Conservation (phyloP, 2,113 vertebrate genomes). For the Ameiurus melas region DNA sequence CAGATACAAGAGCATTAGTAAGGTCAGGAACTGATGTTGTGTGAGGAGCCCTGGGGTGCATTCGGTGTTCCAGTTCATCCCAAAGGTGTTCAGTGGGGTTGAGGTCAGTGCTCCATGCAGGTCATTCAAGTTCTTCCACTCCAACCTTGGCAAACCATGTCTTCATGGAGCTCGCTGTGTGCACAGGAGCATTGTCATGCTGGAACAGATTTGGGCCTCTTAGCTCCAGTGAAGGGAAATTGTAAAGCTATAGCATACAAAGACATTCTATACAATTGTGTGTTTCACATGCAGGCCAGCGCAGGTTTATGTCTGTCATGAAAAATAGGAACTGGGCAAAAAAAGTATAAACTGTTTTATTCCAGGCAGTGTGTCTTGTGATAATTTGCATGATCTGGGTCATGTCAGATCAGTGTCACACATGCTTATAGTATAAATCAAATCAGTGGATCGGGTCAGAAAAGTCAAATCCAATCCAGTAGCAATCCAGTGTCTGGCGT, state of each 20-base stretch:
- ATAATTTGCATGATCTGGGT: neutral
- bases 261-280: neutral
- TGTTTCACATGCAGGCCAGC: neutral
- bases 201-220: neutral
- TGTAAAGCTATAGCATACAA: neutral
- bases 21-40: neutral
- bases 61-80: neutral
- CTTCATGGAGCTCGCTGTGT: neutral
- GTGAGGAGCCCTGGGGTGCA: neutral
- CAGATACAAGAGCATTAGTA: neutral
- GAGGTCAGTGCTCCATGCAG: neutral
- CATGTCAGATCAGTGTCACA: neutral
- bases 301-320: too few species aligned
- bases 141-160: neutral
- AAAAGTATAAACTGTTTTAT: neutral
- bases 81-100: neutral
- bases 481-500: neutral
- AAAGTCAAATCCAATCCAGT: neutral
- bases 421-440: neutral
- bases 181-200: neutral
- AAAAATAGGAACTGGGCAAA: neutral
- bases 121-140: neutral
- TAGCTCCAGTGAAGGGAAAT: neutral
- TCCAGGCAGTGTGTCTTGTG: neutral
- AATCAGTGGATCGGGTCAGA: neutral